Evolutionary conservation across 2,113 vertebrate species (phyloP).

Genomic region (Etheostoma cragini): DNA sequence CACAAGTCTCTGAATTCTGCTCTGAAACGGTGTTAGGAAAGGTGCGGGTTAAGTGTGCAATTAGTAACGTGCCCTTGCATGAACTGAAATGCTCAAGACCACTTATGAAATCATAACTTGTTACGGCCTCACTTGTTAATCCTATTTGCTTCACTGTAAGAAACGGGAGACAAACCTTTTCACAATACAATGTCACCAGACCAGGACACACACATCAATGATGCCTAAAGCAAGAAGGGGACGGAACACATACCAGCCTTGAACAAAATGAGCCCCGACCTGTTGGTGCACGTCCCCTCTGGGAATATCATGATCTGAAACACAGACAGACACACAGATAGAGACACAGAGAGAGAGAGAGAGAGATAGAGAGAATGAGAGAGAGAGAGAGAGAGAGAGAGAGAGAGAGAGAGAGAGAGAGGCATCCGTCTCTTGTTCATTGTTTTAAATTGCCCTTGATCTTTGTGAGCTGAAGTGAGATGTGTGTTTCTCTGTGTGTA

Average conservation of each 20-base stretch:
- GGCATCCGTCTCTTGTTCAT: background rate
- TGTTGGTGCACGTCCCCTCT: conserved; percentile 96
- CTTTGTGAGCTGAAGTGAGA: background rate
- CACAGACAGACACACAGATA: no score
- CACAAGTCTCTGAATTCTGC: background rate
- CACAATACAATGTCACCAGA: background rate
- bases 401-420: background rate
- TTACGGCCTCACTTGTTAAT: no score
- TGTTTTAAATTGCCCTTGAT: background rate
- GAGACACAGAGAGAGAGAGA: no score
- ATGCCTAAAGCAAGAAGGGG: background rate
- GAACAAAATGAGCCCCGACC: conserved; percentile 93
- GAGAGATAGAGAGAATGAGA: no score
- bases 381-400: background rate
- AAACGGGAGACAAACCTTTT: background rate
- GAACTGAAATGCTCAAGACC: no score
- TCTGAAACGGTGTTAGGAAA: background rate
- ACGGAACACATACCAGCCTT: conserved; percentile 90
- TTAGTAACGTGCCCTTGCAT: no score
- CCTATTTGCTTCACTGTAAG: no score
- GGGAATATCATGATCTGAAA: conserved; percentile 97
- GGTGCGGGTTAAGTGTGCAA: background rate
- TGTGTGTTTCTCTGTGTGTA: background rate
- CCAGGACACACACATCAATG: background rate
- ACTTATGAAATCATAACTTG: no score